These are phyloP conservation scores for Latheticus oryzae DNA, from an alignment of 2,888 invertebrate species.

Conservation along the genomic window DNA sequence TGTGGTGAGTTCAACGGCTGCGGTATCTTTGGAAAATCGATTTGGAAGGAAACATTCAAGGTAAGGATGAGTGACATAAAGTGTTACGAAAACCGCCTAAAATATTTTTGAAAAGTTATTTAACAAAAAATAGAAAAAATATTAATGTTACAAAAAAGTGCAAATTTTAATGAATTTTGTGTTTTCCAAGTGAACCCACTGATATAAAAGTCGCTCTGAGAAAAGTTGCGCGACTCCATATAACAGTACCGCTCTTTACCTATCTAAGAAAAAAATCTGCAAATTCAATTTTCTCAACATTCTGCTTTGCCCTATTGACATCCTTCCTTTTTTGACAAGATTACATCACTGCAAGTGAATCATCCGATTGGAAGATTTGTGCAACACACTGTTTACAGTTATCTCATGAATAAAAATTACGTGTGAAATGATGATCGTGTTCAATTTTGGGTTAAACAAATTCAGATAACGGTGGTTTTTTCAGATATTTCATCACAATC, in stretches of 20 bases:
- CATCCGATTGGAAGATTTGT: conserved; percentile 17
- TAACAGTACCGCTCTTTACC: no score
- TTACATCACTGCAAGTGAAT: conserved; percentile 21
- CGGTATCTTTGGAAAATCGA: conserved; percentile 7
- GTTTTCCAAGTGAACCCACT: no score
- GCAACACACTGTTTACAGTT: conserved; percentile 42
- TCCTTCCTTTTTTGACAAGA: conserved; percentile 13
- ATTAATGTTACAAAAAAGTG: no score
- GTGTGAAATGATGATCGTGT: conserved; percentile 32
- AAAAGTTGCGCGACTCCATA: no score
- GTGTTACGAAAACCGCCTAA: no score
- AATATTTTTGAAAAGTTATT: background rate
- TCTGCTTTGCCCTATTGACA: conserved; percentile 28
- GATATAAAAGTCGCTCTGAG: no score
- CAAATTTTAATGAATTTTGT: no score
- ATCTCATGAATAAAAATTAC: conserved; percentile 40
- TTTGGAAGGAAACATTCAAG: background rate
- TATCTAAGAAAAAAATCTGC: no score
- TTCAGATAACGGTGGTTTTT: conserved; percentile 43
- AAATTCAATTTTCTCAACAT: background rate
- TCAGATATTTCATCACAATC: conserved; percentile 1
- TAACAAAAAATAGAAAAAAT: background rate
- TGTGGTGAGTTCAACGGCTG: conserved; percentile 54
- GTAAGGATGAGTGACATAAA: no score
- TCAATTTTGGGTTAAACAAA: conserved; percentile 45